Percentiles rank a stretch among this genome's conserved stretches.
Conservation (phyloP, 2,888 invertebrate species). For the Bursaphelenchus okinawaensis region DNA sequence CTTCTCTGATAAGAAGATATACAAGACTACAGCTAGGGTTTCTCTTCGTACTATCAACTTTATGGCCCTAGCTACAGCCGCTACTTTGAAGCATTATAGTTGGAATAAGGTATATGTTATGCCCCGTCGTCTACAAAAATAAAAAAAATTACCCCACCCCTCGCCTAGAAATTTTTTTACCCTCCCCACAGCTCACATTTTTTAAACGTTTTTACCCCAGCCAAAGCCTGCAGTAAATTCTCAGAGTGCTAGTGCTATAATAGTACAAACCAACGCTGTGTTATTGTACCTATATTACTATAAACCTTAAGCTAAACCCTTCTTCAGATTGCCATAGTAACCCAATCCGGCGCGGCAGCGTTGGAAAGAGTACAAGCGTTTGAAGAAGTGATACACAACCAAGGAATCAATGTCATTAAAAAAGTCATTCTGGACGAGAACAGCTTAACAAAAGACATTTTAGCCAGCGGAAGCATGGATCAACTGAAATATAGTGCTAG, state of each 20-base stretch:
- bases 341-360: constrained; percentile 44
- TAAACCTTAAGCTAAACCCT: too few species aligned
- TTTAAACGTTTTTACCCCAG: too few species aligned
- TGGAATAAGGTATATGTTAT: constrained; percentile 42
- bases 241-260: too few species aligned
- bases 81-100: constrained; percentile 41
- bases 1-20: constrained; percentile 47
- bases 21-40: constrained; percentile 47
- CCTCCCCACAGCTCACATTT: too few species aligned
- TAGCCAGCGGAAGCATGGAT: constrained; percentile 37
- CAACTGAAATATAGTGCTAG: constrained; percentile 43
- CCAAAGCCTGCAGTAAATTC: too few species aligned
- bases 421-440: constrained; percentile 48
- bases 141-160: too few species aligned
- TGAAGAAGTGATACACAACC: constrained; percentile 45
- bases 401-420: constrained; percentile 35
- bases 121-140: too few species aligned
- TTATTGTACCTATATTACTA: too few species aligned
- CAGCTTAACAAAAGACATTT: constrained; percentile 35
- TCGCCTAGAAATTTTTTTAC: too few species aligned
- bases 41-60: constrained; percentile 51
- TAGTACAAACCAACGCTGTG: too few species aligned
- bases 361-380: constrained; percentile 43
- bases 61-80: constrained; percentile 42
- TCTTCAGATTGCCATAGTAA: constrained; percentile 37